Base-by-base conservation (phyloP, 2,113 vertebrate species). In the Sebastes schlegelii region DNA sequence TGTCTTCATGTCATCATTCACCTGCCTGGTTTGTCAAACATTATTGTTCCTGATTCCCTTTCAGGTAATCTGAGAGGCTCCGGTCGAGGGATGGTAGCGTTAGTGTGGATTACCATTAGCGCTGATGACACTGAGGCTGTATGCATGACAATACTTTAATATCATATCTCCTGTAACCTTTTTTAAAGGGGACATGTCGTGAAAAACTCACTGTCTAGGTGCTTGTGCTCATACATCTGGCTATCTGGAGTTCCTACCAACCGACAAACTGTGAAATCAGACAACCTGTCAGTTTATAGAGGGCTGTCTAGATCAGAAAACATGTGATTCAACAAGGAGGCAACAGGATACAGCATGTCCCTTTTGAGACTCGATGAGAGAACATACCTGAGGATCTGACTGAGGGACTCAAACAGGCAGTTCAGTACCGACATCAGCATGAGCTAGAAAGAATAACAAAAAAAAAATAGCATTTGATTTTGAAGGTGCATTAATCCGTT, bases 361-460 rank as follows among this genome's bases (percentile, higher is more conserved):
- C 16, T 48, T 26, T 43, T 0, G 14, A 46, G 16, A 49, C 0
- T 46, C 3, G 10, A 8, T n/a, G 43, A 49, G 5, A 73, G n/a
- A 48, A 89, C 86, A 81, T 85, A 97, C 97, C 95, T 95, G 82
- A 97, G 91, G 90, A 97, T 95, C 82, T 95, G 96, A 84, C 82
- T 92, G 61, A 97, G 95, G 14, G 95, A 89, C 1, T 97, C 97
- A 67, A 96, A 96, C 69, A 97, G 92, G 85, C 97, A 97, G 86
- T 92, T 90, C 66, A 97, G 93, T 16, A 97, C 97, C 0, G 96
- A 91, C 92, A 94, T 95, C 86, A 97, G 91, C 96, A 97, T 96
- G 79, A 97, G 92, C 97, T 97, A 60, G 19, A 61, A 65, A 72
- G 64, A 85, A 34, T 34, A 34, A 34, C 63, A 40, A 61, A 45